phyloP scores from a whole-genome alignment of 2,113 vertebrate genomes.

The Hystrix cristata region DNA sequence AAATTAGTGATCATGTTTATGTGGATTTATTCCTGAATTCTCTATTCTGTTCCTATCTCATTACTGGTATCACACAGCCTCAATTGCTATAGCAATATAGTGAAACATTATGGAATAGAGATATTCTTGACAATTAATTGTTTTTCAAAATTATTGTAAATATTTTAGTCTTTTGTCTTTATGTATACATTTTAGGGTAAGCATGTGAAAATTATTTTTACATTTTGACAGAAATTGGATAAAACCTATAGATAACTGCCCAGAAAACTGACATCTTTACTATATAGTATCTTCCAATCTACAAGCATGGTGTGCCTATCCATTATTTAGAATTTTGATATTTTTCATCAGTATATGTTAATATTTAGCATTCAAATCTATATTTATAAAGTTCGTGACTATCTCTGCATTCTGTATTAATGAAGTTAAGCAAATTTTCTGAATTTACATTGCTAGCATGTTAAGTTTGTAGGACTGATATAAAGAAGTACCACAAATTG shows the following conservation, averaged over 20 bases:
- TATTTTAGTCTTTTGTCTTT: neutral
- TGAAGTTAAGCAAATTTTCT: neutral
- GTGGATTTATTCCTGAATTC: neutral
- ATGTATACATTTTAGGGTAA: neutral
- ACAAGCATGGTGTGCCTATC: neutral
- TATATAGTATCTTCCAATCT: neutral
- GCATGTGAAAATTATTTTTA: neutral
- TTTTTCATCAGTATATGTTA: neutral
- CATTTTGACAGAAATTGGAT: neutral
- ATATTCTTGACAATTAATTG: neutral
- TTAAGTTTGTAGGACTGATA: neutral
- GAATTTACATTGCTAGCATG: neutral
- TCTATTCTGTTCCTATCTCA: neutral
- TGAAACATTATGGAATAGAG: neutral
- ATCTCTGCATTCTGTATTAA: neutral
- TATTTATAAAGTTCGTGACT: neutral
- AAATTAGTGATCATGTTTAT: neutral
- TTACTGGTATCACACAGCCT: neutral
- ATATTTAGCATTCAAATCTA: neutral
- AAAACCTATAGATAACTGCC: neutral
- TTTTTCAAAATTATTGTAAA: neutral
- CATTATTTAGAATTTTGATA: neutral
- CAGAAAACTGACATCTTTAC: neutral
- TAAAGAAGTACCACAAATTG: neutral
- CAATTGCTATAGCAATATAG: neutral